These are phyloP conservation scores for Linurgus olivaceus DNA, from an alignment of 2,797 vertebrate genomes.

Conservation along the genomic window DNA sequence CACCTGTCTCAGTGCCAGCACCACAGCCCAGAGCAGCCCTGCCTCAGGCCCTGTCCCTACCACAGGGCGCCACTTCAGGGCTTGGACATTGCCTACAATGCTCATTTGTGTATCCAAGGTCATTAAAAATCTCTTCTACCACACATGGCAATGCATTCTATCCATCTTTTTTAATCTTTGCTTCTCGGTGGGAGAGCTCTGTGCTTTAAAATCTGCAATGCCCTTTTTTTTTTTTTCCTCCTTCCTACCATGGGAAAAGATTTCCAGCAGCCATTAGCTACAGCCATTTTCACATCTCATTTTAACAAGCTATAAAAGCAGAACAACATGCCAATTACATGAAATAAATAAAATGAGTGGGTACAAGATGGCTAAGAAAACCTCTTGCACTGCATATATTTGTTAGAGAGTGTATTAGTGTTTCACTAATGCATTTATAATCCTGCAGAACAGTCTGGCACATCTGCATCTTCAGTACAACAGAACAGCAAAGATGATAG, in stretches of 20 bases:
- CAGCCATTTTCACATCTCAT: slow-evolving; percentile 62
- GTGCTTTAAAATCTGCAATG: not conserved
- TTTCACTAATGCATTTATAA: slow-evolving; percentile 66
- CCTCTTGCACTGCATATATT: slow-evolving; percentile 51
- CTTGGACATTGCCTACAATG: not conserved
- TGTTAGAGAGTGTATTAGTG: slow-evolving; percentile 49
- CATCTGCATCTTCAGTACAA: slow-evolving; percentile 62
- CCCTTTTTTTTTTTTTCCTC: not conserved
- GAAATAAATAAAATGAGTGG: slow-evolving; percentile 68
- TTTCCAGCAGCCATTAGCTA: slow-evolving; percentile 60
- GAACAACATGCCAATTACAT: slow-evolving; percentile 64
- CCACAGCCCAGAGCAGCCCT: not conserved
- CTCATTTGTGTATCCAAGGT: not conserved
- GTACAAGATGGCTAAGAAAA: slow-evolving; percentile 58
- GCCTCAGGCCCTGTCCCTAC: not conserved
- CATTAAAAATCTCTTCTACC: not conserved
- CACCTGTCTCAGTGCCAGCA: accelerated
- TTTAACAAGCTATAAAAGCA: slow-evolving; percentile 67
- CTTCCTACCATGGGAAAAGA: slow-evolving; percentile 39
- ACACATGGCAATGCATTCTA: not conserved
- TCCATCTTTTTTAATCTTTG: not conserved
- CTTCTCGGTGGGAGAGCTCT: not conserved
- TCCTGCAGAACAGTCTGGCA: slow-evolving; percentile 52
- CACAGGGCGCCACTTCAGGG: accelerated
- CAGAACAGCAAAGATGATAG: slow-evolving; percentile 53